A percentile compares a stretch with the other conserved stretches of the same genome.
Conservation (phyloP, 2,888 invertebrate species). For the Habrosyne pyritoides region DNA sequence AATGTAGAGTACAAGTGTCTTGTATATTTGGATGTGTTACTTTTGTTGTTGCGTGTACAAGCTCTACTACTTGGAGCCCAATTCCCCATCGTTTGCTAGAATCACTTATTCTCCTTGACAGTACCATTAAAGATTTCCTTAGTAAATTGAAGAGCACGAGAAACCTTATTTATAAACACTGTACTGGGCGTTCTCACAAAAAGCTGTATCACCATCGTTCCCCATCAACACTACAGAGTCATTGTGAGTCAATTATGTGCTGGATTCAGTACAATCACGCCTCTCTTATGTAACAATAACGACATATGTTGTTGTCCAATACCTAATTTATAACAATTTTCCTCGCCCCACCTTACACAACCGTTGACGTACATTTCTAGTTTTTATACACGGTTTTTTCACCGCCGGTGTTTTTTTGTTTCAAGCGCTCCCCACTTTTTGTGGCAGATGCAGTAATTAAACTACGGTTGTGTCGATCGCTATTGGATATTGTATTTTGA, state of each 20-base stretch:
- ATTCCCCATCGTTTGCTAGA: no score
- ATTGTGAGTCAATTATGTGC: constrained; percentile 3
- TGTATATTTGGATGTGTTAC: no score
- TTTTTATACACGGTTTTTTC: constrained; percentile 39
- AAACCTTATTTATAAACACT: not conserved
- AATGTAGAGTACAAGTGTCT: no score
- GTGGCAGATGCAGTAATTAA: constrained; percentile 24
- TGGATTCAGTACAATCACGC: not conserved
- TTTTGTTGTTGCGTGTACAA: no score
- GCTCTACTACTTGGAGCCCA: no score
- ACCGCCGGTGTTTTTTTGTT: constrained; percentile 11
- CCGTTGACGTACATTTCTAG: constrained; percentile 26
- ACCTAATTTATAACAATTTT: constrained; percentile 70
- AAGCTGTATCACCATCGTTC: not conserved
- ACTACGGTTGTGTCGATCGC: constrained; percentile 14
- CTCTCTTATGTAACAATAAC: constrained; percentile 22
- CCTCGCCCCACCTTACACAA: constrained; percentile 59
- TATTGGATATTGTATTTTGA: constrained; percentile 19
- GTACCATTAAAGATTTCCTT: no score
- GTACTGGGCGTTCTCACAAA: not conserved
- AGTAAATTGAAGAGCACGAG: not conserved
- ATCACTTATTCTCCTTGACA: no score
- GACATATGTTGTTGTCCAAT: constrained; percentile 44
- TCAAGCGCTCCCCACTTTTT: constrained; percentile 14
- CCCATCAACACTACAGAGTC: not conserved